A percentile compares a stretch with the other conserved stretches of the same genome.
Conservation (phyloP, 2,113 vertebrate species). For the Heterochromis multidens region DNA sequence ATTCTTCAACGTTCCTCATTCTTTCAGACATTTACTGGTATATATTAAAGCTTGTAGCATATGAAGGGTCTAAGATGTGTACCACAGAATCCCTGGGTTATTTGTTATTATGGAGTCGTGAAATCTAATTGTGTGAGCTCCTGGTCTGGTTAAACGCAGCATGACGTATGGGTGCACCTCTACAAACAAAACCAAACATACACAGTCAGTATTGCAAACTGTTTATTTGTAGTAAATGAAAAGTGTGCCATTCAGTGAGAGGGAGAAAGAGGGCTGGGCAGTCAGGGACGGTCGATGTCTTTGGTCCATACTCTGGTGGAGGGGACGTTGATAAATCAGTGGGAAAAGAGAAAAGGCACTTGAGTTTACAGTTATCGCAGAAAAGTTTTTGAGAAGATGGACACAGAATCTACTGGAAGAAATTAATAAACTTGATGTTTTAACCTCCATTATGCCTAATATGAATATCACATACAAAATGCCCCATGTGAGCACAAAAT, state of each 20-base stretch:
- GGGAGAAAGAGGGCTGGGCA: constrained; percentile 24
- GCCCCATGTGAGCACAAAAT: constrained; percentile 63
- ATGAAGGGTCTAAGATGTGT: neutral
- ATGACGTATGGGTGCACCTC: neutral
- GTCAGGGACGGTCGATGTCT: constrained; percentile 64
- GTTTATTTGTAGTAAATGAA: constrained; percentile 79
- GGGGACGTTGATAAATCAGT: constrained; percentile 22
- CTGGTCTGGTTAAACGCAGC: neutral
- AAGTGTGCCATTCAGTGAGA: constrained; percentile 75
- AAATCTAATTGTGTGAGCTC: neutral
- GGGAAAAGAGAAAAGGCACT: constrained; percentile 80
- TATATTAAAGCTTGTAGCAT: neutral
- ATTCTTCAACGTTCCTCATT: neutral
- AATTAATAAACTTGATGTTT: constrained; percentile 40
- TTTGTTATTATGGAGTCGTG: neutral
- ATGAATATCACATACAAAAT: constrained; percentile 74
- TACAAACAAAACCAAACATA: neutral
- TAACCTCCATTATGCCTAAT: constrained; percentile 44
- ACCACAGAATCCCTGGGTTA: neutral
- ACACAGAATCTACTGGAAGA: constrained; percentile 43
- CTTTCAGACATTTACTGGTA: neutral
- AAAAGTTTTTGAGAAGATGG: constrained; percentile 12
- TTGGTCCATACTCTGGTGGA: constrained; percentile 75
- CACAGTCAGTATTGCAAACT: constrained; percentile 69
- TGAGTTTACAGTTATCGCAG: constrained; percentile 78